Conservation (phyloP, 2,888 invertebrate species). For the Andrena dorsata region DNA sequence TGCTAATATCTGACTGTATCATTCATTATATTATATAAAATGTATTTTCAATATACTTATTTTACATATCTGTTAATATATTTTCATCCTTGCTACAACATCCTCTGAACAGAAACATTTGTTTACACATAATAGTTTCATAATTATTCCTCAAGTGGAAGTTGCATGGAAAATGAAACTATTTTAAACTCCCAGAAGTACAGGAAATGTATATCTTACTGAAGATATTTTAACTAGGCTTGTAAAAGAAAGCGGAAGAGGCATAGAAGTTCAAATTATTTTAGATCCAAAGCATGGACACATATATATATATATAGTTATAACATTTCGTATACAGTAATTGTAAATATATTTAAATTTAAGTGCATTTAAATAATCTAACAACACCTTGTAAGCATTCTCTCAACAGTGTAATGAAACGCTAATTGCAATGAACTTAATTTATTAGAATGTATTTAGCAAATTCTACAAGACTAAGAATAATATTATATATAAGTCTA, state of each 20-base stretch:
- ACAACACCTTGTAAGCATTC: slow-evolving; percentile 7
- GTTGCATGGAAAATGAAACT: slow-evolving; percentile 23
- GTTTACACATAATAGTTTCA: background rate
- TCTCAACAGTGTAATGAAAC: slow-evolving; percentile 19
- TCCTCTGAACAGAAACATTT: background rate
- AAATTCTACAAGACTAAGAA: background rate
- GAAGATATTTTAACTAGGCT: slow-evolving; percentile 39
- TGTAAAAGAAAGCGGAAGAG: slow-evolving; percentile 11
- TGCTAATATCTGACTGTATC: slow-evolving; percentile 1
- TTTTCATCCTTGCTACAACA: slow-evolving; percentile 3
- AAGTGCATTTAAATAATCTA: slow-evolving; percentile 3
- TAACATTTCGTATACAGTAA: slow-evolving; percentile 33
- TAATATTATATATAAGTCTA: slow-evolving; percentile 10
- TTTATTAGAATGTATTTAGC: slow-evolving; percentile 25
- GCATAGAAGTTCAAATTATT: slow-evolving; percentile 32
- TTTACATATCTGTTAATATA: slow-evolving; percentile 21
- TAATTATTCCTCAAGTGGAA: background rate
- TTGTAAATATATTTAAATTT: slow-evolving; percentile 41
- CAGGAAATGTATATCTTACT: slow-evolving; percentile 9
- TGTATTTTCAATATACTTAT: slow-evolving; percentile 47
- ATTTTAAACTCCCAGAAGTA: slow-evolving; percentile 7
- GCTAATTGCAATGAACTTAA: slow-evolving; percentile 8
- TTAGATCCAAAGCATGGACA: slow-evolving; percentile 18
- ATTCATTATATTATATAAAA: slow-evolving; percentile 25
- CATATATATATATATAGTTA: slow-evolving; percentile 15